phyloP scores from a whole-genome alignment of 2,797 vertebrate genomes.

The Hydrocynus forskahlii region DNA sequence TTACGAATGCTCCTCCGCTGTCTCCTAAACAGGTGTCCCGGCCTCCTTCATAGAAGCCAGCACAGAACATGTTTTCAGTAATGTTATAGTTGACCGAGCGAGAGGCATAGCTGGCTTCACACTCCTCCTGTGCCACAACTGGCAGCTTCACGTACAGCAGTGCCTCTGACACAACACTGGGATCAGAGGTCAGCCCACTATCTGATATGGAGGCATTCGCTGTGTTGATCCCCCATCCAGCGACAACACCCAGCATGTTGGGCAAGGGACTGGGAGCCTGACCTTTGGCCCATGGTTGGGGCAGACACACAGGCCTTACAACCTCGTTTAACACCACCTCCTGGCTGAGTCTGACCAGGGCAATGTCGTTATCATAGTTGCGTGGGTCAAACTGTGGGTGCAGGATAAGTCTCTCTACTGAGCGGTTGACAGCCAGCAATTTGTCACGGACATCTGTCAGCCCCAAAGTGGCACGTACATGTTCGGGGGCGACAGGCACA shows the following conservation, averaged over 20 bases:
- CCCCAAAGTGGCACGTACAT: constrained; percentile 87
- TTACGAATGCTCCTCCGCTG: constrained; percentile 92
- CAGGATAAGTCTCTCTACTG: constrained; percentile 83
- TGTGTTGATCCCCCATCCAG: constrained; percentile 93
- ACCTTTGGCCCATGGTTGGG: constrained; percentile 73
- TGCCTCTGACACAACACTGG: constrained; percentile 80
- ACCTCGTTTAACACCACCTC: constrained; percentile 76
- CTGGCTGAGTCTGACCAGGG: constrained; percentile 85
- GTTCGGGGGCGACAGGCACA: constrained; percentile 83
- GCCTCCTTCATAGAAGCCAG: constrained; percentile 90
- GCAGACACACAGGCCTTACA: constrained; percentile 87
- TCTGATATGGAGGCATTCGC: constrained; percentile 81
- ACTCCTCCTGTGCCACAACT: constrained; percentile 88
- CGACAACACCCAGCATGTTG: constrained; percentile 87
- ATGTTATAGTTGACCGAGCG: constrained; percentile 91
- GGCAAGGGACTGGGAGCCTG: constrained; percentile 73
- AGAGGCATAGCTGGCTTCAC: constrained; percentile 87
- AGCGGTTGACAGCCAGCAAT: constrained; percentile 75
- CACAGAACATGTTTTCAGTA: constrained; percentile 96
- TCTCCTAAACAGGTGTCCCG: constrained; percentile 96
- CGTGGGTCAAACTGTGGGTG: constrained; percentile 89
- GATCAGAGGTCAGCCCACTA: constrained; percentile 72
- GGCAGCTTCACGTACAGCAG: constrained; percentile 95
- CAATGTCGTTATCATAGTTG: constrained; percentile 95
- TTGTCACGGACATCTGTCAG: constrained; percentile 82